phyloP scores from a whole-genome alignment of 2,113 vertebrate genomes.

The Leucoraja erinaceus region DNA sequence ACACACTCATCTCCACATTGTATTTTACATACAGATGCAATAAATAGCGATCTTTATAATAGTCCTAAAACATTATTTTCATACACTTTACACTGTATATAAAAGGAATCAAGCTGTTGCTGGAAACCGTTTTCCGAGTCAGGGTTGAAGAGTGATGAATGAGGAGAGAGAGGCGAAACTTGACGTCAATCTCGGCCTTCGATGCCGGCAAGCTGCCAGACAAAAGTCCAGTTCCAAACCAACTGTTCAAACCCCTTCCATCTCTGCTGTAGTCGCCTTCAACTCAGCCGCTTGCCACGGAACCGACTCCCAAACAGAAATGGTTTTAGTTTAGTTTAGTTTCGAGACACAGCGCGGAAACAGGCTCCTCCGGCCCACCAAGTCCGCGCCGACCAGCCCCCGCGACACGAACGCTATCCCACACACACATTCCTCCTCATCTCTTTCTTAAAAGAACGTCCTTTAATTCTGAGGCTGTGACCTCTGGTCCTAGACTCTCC shows the following conservation, averaged over 20 bases:
- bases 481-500: no score
- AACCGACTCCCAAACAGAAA: not conserved
- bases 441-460: no score
- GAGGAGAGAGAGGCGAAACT: not conserved
- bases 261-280: not conserved
- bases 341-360: no score
- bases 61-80: constrained; percentile 30
- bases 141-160: not conserved
- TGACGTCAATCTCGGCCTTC: not conserved
- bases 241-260: not conserved
- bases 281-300: not conserved
- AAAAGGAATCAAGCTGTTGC: constrained; percentile 9
- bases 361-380: no score
- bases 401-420: no score
- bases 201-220: not conserved
- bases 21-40: constrained; percentile 31
- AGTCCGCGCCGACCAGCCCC: no score
- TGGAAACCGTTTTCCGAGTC: not conserved
- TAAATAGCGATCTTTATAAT: constrained; percentile 33
- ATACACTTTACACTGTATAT: constrained; percentile 31
- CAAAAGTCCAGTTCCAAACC: not conserved
- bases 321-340: no score
- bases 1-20: not conserved
- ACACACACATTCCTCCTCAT: no score
- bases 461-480: no score